These are phyloP conservation scores for Coracias cyanogaster DNA, from an alignment of 2,797 vertebrate genomes.

Conservation along the genomic window DNA sequence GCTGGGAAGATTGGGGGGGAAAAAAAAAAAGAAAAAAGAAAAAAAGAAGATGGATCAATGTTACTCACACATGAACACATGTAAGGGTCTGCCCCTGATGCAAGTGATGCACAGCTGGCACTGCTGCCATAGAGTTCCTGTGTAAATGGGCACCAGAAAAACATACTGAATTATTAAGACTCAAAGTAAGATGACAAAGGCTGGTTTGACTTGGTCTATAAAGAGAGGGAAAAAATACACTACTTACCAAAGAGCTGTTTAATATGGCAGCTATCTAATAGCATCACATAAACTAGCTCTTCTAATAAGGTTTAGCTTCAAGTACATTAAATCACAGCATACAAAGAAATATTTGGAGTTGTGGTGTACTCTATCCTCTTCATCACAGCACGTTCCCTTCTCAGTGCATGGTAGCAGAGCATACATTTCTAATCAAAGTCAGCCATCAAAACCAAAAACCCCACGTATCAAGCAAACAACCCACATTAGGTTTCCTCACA, in stretches of 20 bases:
- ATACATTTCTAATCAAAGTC: not conserved
- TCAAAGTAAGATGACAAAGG: not conserved
- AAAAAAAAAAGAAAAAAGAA: not conserved
- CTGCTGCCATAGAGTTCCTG: not conserved
- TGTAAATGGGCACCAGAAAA: not conserved
- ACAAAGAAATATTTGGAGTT: not conserved
- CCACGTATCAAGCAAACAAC: not conserved
- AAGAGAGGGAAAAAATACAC: not conserved
- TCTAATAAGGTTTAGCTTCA: not conserved
- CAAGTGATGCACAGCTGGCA: not conserved
- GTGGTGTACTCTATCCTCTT: not conserved
- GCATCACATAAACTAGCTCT: not conserved
- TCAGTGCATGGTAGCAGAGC: not conserved
- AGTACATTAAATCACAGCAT: not conserved
- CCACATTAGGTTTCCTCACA: rapidly evolving
- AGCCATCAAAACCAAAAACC: not conserved
- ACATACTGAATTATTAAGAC: not conserved
- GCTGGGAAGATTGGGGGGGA: slow-evolving; percentile 48
- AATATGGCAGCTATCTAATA: not conserved
- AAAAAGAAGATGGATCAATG: not conserved
- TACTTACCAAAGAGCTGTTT: not conserved
- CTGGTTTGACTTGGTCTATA: not conserved
- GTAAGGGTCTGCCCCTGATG: not conserved
- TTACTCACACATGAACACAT: not conserved
- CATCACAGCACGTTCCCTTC: not conserved